Base-by-base conservation (phyloP, 30 jellyfish, hydroid and myxozoan species). In the Sanderia malayensis region DNA sequence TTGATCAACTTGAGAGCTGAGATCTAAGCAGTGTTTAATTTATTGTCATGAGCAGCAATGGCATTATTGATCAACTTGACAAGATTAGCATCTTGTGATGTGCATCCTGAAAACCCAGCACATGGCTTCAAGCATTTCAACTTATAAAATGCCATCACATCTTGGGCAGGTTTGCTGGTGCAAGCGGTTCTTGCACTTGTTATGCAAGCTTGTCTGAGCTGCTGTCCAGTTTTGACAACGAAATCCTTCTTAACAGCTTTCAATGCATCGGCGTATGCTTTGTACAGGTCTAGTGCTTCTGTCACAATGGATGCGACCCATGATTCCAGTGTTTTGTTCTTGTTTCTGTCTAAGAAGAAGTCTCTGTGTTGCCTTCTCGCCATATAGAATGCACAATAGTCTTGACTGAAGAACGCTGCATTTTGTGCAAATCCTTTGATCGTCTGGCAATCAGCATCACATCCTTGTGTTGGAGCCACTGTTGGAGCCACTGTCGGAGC, bases 371-470 rank as follows among this genome's bases (percentile, higher is more conserved):
- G 34, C 67, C 85, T 53, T 23, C 30, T 73, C 47, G 63, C 47
- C 17, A 21, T 53, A 74, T 73, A 73, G 33, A 73, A 73, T 26
- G 74, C 74, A 34, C 85, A 73, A 32, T 26, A 44, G 4, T 74
- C 55, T 30, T 33, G 61, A 74, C 58, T 73, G 74, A 73, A 73
- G 24, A 73, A 57, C 53, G 30, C 67, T 25, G 73, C 67, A 27
- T 11, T 70, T 32, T 57, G 3, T 2, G 27, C 11, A 24, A 29
- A 30, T 1, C 27, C 30, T 44, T 45, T 73, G 32, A 73, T 0
- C 28, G 63, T 31, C 49, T 73, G 60, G 74, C 85, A 73, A n/a
- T 62, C 85, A 11, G 47, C 25, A 33, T 73, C 67, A 58, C 85
- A 73, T 34, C 33, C 30, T 21, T 49, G 6, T n/a, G n/a, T n/a